Conservation (phyloP, 2,113 vertebrate genomes). For the Vanacampus margaritifer region DNA sequence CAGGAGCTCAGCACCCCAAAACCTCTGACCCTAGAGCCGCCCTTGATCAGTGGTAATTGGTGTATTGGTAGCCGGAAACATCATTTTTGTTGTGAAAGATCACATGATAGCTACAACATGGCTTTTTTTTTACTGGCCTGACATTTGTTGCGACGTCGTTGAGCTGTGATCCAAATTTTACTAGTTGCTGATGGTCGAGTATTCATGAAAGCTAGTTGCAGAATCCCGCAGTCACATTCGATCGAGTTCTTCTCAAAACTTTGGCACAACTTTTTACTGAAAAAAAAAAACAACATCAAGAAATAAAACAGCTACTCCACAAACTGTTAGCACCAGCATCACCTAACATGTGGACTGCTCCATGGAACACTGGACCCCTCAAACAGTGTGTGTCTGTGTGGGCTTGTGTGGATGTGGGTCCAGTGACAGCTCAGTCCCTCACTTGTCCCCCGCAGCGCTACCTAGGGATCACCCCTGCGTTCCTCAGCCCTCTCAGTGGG, state of each 20-base stretch:
- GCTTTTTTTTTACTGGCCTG: neutral
- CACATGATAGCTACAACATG: neutral
- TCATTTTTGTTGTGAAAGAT: too few species aligned
- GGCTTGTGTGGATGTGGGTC: slow-evolving; percentile 63
- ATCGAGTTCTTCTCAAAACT: slow-evolving; percentile 35
- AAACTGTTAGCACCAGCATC: slow-evolving; percentile 29
- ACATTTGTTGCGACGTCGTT: neutral
- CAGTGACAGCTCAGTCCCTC: slow-evolving; percentile 90
- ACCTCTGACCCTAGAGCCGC: too few species aligned
- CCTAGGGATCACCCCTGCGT: slow-evolving; percentile 63
- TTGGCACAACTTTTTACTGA: slow-evolving; percentile 58
- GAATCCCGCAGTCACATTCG: neutral
- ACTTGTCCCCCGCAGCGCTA: slow-evolving; percentile 73
- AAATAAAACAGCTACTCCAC: slow-evolving; percentile 36
- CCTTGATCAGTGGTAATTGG: too few species aligned
- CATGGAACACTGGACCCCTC: slow-evolving; percentile 55
- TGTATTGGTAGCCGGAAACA: too few species aligned
- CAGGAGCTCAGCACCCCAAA: too few species aligned
- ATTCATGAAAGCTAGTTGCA: neutral
- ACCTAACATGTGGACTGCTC: slow-evolving; percentile 58
- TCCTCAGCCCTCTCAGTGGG: slow-evolving; percentile 19
- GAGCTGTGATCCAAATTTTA: neutral
- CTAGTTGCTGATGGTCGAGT: neutral
- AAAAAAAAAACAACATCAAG: slow-evolving; percentile 32
- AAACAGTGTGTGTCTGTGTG: slow-evolving; percentile 53